These are phyloP conservation scores for Sussaba pulchella DNA, from an alignment of 2,888 invertebrate genomes.

Conservation along the genomic window DNA sequence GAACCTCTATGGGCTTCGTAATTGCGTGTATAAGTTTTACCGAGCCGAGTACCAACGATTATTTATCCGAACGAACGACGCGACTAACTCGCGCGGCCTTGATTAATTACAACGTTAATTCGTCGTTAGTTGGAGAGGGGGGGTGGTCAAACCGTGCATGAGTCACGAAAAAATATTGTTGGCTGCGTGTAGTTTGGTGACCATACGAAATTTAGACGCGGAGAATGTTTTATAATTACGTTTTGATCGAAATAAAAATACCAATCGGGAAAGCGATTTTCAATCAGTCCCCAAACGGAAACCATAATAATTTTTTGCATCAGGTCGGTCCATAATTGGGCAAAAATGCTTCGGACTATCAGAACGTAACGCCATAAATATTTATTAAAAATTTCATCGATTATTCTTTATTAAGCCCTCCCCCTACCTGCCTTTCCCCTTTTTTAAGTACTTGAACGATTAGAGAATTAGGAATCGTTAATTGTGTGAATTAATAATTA, in stretches of 20 bases:
- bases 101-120: slow-evolving; percentile 54
- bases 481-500: neutral
- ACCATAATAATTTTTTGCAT: too few species aligned
- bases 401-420: too few species aligned
- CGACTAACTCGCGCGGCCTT: slow-evolving; percentile 37
- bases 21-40: neutral
- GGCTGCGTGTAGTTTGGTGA: neutral
- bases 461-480: neutral
- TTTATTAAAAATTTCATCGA: too few species aligned
- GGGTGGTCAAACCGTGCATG: neutral
- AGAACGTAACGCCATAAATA: too few species aligned
- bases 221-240: too few species aligned
- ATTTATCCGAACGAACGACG: slow-evolving; percentile 52
- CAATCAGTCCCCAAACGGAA: too few species aligned
- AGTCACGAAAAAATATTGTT: slow-evolving; percentile 3
- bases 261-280: too few species aligned
- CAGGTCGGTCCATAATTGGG: too few species aligned
- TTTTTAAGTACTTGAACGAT: neutral
- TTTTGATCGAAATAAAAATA: too few species aligned
- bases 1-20: neutral
- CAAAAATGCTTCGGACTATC: too few species aligned
- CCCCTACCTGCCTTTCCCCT: too few species aligned
- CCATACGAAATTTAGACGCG: neutral
- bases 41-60: neutral
- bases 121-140: slow-evolving; percentile 20